A percentile compares a stretch with the other conserved stretches of the same genome.
Conservation (phyloP, 2,113 vertebrate genomes). For the Paracanthobrama guichenoti region DNA sequence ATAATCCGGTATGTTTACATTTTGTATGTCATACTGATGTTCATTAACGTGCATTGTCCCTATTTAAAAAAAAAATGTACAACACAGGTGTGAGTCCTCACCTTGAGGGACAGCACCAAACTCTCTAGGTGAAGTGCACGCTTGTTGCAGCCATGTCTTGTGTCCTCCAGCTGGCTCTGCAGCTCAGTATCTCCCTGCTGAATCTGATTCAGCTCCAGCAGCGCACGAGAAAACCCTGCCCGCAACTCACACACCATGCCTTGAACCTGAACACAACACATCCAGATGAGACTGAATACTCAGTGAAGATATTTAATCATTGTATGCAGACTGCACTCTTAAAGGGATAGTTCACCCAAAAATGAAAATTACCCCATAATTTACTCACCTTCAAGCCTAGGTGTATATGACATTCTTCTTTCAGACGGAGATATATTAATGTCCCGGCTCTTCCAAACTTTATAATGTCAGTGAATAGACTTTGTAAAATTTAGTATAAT, state of each 20-base stretch:
- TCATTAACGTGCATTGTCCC: too few relatives aligned
- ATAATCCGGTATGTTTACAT: too few relatives aligned
- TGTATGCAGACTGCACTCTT: background rate
- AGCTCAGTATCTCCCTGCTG: slow-evolving; percentile 74
- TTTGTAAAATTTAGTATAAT: too few relatives aligned
- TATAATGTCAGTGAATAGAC: too few relatives aligned
- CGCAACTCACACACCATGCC: slow-evolving; percentile 76
- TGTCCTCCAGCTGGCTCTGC: slow-evolving; percentile 74
- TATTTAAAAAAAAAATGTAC: too few relatives aligned
- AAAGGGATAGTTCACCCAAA: background rate
- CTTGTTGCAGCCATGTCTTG: slow-evolving; percentile 70
- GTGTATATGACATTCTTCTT: too few relatives aligned
- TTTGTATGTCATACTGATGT: too few relatives aligned
- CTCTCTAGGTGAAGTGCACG: slow-evolving; percentile 70
- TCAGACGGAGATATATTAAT: too few relatives aligned
- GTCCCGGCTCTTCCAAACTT: too few relatives aligned
- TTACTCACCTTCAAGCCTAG: too few relatives aligned
- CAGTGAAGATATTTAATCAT: background rate
- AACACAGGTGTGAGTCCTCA: slow-evolving; percentile 50
- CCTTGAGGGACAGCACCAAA: slow-evolving; percentile 73
- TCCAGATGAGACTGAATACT: background rate
- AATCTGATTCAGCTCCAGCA: slow-evolving; percentile 75
- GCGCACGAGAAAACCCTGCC: slow-evolving; percentile 71
- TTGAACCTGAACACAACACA: slow-evolving; percentile 66
- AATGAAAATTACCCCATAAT: too few relatives aligned